phyloP scores from a whole-genome alignment of 2,113 vertebrate genomes.

The Verasper variegatus region DNA sequence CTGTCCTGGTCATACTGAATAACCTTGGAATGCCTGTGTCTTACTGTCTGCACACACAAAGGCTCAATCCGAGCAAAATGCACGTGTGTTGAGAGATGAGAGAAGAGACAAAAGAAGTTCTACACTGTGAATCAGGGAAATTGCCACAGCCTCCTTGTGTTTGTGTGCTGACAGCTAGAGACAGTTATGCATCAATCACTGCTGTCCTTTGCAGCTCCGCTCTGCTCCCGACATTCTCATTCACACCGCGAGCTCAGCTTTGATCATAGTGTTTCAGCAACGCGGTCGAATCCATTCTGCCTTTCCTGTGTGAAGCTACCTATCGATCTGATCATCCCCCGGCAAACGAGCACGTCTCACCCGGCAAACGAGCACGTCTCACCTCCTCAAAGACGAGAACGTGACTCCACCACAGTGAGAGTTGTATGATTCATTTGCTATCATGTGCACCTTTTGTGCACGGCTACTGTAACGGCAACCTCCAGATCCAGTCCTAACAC shows the following conservation, averaged over 20 bases:
- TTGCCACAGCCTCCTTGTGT: constrained; percentile 33
- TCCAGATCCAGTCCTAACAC: constrained; percentile 39
- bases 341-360: constrained; percentile 28
- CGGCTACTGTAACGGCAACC: constrained; percentile 23
- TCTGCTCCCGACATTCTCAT: constrained; percentile 37
- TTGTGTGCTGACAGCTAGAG: constrained; percentile 25
- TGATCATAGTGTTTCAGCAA: constrained; percentile 45
- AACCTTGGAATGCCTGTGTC: too few relatives aligned
- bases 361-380: constrained; percentile 28
- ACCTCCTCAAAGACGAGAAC: constrained; percentile 37
- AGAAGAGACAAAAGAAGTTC: constrained; percentile 37
- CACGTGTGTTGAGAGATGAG: constrained; percentile 2
- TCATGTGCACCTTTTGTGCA: constrained; percentile 16
- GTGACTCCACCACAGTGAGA: constrained; percentile 3
- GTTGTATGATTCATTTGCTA: constrained; percentile 36
- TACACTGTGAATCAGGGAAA: constrained; percentile 44
- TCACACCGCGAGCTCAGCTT: constrained; percentile 29
- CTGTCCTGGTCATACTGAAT: too few relatives aligned
- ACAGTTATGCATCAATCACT: constrained; percentile 59
- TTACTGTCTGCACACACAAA: too few relatives aligned
- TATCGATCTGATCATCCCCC: constrained; percentile 45
- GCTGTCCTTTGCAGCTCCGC: constrained; percentile 26
- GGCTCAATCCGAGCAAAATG: background rate
- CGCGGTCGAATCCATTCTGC: constrained; percentile 28
- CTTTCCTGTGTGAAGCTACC: constrained; percentile 16